These are phyloP conservation scores for Dolichomitus sp. DNA, from an alignment of 2,888 invertebrate species.

Conservation along the genomic window DNA sequence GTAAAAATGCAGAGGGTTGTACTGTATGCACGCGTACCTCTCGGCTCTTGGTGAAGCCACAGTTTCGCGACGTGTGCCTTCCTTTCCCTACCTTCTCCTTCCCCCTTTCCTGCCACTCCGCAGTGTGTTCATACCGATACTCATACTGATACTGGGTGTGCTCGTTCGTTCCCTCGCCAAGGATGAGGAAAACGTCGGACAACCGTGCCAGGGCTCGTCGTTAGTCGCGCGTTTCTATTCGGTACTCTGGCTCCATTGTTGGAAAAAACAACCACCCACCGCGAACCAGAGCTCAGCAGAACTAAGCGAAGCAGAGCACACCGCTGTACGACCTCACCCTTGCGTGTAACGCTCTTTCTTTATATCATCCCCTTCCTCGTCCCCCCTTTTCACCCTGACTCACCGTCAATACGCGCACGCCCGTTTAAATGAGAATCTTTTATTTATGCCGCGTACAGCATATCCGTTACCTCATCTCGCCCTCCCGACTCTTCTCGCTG, in stretches of 20 bases:
- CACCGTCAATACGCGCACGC: slow-evolving; percentile 47
- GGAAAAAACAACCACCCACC: slow-evolving; percentile 19
- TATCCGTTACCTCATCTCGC: slow-evolving; percentile 12
- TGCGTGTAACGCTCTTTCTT: slow-evolving; percentile 38
- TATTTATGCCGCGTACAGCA: slow-evolving; percentile 77
- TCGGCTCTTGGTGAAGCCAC: background rate
- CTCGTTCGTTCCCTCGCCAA: slow-evolving; percentile 8
- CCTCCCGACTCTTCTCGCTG: background rate
- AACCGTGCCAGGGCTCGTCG: slow-evolving; percentile 42
- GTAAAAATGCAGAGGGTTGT: slow-evolving; percentile 29
- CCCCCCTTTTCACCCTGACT: slow-evolving; percentile 48
- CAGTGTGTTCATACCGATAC: slow-evolving; percentile 37
- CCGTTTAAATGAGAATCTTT: slow-evolving; percentile 80
- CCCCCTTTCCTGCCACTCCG: background rate
- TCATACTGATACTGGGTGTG: slow-evolving; percentile 12
- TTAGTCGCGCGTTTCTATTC: slow-evolving; percentile 75
- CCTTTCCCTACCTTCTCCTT: no score
- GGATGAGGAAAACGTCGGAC: slow-evolving; percentile 21
- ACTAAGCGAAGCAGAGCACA: slow-evolving; percentile 24
- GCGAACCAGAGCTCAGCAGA: slow-evolving; percentile 37
- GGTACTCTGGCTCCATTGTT: slow-evolving; percentile 57
- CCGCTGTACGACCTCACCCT: slow-evolving; percentile 28
- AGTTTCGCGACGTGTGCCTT: slow-evolving; percentile 10
- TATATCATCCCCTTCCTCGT: background rate
- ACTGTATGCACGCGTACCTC: slow-evolving; percentile 1